Evolutionary conservation across 2,113 vertebrate species (phyloP).

Genomic region (Calidris pugnax): DNA sequence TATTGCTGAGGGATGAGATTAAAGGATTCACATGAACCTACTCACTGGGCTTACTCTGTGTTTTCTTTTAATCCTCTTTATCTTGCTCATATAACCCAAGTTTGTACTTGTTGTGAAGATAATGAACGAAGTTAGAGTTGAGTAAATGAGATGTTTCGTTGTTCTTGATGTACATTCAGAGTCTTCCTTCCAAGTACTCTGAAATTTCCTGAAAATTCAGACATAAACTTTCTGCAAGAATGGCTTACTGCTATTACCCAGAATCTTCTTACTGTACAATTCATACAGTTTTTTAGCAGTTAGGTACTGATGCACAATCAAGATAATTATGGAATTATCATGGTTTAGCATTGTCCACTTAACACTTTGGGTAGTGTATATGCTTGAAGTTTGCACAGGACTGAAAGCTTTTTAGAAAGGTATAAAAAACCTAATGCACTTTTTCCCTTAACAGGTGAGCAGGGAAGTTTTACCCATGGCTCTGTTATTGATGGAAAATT

Average conservation of each 20-base stretch:
- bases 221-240: neutral
- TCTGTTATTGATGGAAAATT: slow-evolving; percentile 93
- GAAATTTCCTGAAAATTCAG: neutral
- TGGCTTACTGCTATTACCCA: neutral
- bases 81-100: neutral
- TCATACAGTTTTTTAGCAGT: neutral
- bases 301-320: neutral
- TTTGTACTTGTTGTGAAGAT: neutral
- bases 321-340: neutral
- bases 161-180: neutral
- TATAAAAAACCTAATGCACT: neutral
- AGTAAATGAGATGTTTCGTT: neutral
- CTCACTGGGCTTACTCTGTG: neutral
- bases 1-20: neutral
- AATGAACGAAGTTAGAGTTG: neutral
- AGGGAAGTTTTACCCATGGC: slow-evolving; percentile 89
- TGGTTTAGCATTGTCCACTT: neutral
- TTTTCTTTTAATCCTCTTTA: neutral
- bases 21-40: neutral
- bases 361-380: neutral
- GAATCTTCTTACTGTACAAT: neutral
- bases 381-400: neutral
- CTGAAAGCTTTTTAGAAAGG: neutral
- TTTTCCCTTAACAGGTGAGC: slow-evolving; percentile 82
- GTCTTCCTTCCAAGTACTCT: neutral